Evolutionary conservation across 2,888 invertebrate species (phyloP).

Genomic region (Corbicula japonica): DNA sequence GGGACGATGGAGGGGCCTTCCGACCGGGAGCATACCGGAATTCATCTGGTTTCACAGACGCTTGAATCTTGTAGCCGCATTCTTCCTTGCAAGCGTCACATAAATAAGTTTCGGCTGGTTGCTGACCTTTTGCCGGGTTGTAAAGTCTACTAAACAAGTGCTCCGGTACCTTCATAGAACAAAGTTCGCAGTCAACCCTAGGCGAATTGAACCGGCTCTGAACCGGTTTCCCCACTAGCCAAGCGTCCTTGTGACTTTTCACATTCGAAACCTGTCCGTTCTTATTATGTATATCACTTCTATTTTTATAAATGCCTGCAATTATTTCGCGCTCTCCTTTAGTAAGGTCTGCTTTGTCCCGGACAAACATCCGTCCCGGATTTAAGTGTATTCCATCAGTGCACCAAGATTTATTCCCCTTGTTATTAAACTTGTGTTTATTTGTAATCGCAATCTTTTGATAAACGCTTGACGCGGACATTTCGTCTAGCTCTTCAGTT

Average conservation of each 20-base stretch:
- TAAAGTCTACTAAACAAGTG: conserved; percentile 62
- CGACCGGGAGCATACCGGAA: conserved; percentile 40
- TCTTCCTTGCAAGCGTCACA: conserved; percentile 57
- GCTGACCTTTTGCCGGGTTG: conserved; percentile 15
- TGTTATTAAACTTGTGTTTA: conserved; percentile 47
- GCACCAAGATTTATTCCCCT: conserved; percentile 60
- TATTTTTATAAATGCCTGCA: conserved; percentile 79
- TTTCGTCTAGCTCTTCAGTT: conserved; percentile 61
- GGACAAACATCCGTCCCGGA: conserved; percentile 78
- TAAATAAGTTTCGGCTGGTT: conserved; percentile 35
- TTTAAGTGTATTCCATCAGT: conserved; percentile 64
- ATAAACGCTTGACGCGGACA: conserved; percentile 75
- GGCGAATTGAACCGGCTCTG: conserved; percentile 31
- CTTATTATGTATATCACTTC: conserved; percentile 68
- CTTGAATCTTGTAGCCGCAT: no score
- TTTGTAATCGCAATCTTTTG: conserved; percentile 71
- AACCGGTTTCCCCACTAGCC: conserved; percentile 73
- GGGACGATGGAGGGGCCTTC: conserved; percentile 60
- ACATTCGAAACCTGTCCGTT: conserved; percentile 63
- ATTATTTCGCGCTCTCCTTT: conserved; percentile 82
- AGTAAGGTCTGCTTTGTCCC: conserved; percentile 80
- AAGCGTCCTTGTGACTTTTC: conserved; percentile 79
- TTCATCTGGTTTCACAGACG: not conserved
- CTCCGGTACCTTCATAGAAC: conserved; percentile 66
- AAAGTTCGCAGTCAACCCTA: conserved; percentile 47